Evolutionary conservation across 2,113 vertebrate species (phyloP).

Genomic region (Procavia capensis): DNA sequence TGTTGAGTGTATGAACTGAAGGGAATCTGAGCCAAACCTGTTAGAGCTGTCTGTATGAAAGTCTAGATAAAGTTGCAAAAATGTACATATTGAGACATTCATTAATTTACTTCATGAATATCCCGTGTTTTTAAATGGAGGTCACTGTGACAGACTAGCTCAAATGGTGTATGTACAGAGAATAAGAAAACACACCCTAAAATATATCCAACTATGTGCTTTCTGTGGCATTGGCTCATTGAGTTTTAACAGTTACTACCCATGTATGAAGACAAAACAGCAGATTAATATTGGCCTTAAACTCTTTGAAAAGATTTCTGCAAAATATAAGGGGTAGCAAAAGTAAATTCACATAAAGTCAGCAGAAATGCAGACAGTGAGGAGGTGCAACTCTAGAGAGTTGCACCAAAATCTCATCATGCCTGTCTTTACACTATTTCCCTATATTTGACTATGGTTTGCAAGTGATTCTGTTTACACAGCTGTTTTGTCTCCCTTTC

Average conservation of each 20-base stretch:
- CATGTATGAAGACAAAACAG: background rate
- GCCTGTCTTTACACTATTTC: too few relatives aligned
- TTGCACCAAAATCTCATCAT: background rate
- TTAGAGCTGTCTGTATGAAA: background rate
- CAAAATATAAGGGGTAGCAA: background rate
- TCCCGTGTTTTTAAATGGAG: background rate
- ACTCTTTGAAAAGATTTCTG: background rate
- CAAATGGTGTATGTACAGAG: background rate
- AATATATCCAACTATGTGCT: background rate
- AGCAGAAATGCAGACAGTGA: background rate
- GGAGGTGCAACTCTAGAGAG: background rate
- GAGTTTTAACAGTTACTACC: slow-evolving; percentile 46
- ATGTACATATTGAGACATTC: background rate
- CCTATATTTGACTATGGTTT: background rate
- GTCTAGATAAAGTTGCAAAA: slow-evolving; percentile 51
- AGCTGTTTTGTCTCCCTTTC: background rate
- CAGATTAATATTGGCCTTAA: background rate
- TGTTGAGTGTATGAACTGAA: slow-evolving; percentile 40
- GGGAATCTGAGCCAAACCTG: background rate
- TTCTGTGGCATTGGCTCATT: background rate
- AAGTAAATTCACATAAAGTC: background rate
- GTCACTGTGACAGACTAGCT: background rate
- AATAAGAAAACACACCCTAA: background rate
- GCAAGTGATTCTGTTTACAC: background rate
- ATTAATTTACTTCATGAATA: slow-evolving; percentile 49